These are phyloP conservation scores for Sarcophaga carnaria DNA, from an alignment of 2,888 invertebrate species.

Conservation along the genomic window DNA sequence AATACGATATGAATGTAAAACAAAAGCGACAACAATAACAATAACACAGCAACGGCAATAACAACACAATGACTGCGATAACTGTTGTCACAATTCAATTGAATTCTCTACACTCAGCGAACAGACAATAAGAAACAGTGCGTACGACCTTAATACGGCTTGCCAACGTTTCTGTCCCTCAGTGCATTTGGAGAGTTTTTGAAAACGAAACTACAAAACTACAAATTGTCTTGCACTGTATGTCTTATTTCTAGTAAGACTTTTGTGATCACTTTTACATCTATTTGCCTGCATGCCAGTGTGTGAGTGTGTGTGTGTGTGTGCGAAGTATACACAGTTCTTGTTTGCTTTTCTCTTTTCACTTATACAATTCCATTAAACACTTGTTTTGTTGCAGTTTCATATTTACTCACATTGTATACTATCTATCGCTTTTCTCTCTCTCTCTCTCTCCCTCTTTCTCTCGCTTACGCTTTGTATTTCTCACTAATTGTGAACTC, in stretches of 20 bases:
- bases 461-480: no score
- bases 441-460: neutral
- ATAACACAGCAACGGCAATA: neutral
- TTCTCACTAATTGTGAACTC: neutral
- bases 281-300: neutral
- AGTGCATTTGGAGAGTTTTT: constrained; percentile 51
- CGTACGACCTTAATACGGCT: constrained; percentile 24
- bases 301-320: neutral
- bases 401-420: constrained; percentile 55
- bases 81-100: constrained; percentile 39
- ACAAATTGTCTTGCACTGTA: constrained; percentile 28
- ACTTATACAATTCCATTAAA: constrained; percentile 30
- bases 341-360: constrained; percentile 41
- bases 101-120: constrained; percentile 35
- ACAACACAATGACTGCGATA: constrained; percentile 31
- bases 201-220: constrained; percentile 56
- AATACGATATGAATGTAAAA: constrained; percentile 54
- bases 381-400: constrained; percentile 42
- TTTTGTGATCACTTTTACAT: constrained; percentile 61
- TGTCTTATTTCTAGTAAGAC: constrained; percentile 27
- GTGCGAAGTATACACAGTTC: neutral
- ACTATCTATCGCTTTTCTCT: neutral
- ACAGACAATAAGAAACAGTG: constrained; percentile 31
- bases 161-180: neutral
- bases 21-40: constrained; percentile 37